These are phyloP conservation scores for Aphodius granarius DNA, from an alignment of 2,888 invertebrate species.

Conservation along the genomic window DNA sequence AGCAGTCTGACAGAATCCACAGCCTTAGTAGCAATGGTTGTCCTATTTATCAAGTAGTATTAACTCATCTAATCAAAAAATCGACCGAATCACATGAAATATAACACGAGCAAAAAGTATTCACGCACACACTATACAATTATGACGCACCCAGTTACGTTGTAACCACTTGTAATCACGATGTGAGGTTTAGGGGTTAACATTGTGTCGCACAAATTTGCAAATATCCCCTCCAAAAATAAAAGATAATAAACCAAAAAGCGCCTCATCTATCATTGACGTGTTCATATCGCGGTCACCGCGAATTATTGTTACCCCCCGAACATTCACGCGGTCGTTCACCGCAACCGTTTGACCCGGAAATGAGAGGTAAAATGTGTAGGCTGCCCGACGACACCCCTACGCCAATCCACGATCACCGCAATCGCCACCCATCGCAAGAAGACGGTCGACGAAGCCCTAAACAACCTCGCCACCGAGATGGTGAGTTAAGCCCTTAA, in stretches of 20 bases:
- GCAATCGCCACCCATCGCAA: constrained; percentile 55
- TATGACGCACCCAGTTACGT: not conserved
- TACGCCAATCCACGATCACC: constrained; percentile 55
- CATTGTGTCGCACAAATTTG: constrained; percentile 5
- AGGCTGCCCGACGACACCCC: constrained; percentile 67
- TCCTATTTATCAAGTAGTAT: no score
- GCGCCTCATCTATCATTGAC: no score
- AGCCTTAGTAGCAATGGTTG: no score
- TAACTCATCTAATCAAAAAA: no score
- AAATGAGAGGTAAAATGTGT: constrained; percentile 37
- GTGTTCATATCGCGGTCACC: no score
- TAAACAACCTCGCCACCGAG: constrained; percentile 82
- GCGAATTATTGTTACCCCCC: not conserved
- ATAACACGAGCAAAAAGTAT: no score
- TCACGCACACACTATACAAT: not conserved
- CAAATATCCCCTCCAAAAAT: no score
- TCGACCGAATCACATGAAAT: no score
- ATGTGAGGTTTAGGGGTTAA: constrained; percentile 15
- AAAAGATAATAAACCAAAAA: no score
- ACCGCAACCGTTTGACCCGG: constrained; percentile 7
- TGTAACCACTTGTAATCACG: not conserved
- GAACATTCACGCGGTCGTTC: constrained; percentile 3
- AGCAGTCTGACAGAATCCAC: no score
- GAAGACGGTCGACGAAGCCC: constrained; percentile 69
- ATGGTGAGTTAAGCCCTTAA: constrained; percentile 67